Evolutionary conservation across 2,888 invertebrate species (phyloP).

Genomic region (Rhingia campestris): DNA sequence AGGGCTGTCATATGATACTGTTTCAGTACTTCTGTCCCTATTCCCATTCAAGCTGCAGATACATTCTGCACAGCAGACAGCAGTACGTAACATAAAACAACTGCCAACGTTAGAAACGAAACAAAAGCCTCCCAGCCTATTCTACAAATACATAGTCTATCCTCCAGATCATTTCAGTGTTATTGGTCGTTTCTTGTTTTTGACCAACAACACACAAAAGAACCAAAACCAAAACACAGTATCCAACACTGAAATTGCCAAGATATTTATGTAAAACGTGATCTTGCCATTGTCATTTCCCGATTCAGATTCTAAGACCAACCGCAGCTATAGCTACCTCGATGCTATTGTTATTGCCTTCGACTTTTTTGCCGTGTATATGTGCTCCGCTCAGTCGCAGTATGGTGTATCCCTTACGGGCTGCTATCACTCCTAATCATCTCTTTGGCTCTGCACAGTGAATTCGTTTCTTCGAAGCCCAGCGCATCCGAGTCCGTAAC

Average conservation of each 20-base stretch:
- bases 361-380: constrained; percentile 2
- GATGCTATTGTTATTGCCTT: constrained; percentile 17
- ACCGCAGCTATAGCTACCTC: constrained; percentile 19
- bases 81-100: background rate
- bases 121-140: constrained; percentile 1
- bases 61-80: background rate
- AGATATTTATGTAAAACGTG: constrained; percentile 70
- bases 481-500: constrained; percentile 28
- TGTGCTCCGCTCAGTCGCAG: background rate
- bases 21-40: no score
- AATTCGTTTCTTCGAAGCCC: constrained; percentile 46
- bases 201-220: constrained; percentile 19
- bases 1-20: no score
- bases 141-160: background rate
- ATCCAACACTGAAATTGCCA: constrained; percentile 19
- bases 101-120: background rate
- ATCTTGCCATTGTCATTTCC: constrained; percentile 71
- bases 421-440: constrained; percentile 67
- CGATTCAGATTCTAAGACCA: constrained; percentile 61
- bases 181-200: constrained; percentile 11
- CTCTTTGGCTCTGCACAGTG: constrained; percentile 20
- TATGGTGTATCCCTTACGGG: constrained; percentile 40
- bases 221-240: constrained; percentile 7
- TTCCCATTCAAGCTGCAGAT: background rate
- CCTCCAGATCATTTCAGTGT: background rate